These are phyloP conservation scores for Drosophila punjabiensis DNA, from an alignment of 1,140 invertebrate genomes.

Conservation along the genomic window DNA sequence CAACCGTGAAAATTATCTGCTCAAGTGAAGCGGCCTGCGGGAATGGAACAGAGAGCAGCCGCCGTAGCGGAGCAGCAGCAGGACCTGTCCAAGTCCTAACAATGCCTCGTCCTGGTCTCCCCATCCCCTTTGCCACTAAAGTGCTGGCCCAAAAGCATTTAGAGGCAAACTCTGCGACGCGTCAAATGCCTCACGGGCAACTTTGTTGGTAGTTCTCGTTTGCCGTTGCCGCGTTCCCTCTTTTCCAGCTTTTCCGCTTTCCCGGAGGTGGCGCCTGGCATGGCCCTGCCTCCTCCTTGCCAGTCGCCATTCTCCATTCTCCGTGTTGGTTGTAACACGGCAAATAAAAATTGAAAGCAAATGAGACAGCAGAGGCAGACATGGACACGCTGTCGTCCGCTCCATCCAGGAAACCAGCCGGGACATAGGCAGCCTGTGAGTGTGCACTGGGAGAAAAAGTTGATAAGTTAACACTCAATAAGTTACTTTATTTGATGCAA, in stretches of 20 bases:
- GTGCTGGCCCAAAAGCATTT: slow-evolving; percentile 60
- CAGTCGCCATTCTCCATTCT: slow-evolving; percentile 8
- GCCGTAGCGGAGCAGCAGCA: slow-evolving; percentile 6
- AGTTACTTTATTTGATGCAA: not conserved
- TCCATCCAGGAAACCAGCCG: slow-evolving; percentile 53
- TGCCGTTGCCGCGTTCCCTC: not conserved
- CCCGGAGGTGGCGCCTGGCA: not conserved
- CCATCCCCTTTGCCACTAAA: slow-evolving; percentile 22
- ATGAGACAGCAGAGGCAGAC: slow-evolving; percentile 77
- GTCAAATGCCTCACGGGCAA: slow-evolving; percentile 82
- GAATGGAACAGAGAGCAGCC: slow-evolving; percentile 11
- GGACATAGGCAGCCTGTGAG: slow-evolving; percentile 16
- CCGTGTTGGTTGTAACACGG: slow-evolving; percentile 73
- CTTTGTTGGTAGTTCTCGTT: slow-evolving; percentile 57
- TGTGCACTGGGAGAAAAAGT: slow-evolving; percentile 6
- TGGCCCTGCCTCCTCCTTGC: not conserved
- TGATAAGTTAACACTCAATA: too few species aligned
- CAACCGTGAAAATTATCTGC: slow-evolving; percentile 80
- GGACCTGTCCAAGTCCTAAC: slow-evolving; percentile 58
- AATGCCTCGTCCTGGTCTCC: slow-evolving; percentile 30
- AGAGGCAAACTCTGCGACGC: slow-evolving; percentile 64
- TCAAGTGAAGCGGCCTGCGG: slow-evolving; percentile 57
- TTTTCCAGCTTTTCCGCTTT: slow-evolving; percentile 4
- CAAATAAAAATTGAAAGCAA: slow-evolving; percentile 83
- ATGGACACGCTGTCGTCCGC: slow-evolving; percentile 57